phyloP scores from a whole-genome alignment of 2,113 vertebrate genomes.

The Bolborhynchus lineola region DNA sequence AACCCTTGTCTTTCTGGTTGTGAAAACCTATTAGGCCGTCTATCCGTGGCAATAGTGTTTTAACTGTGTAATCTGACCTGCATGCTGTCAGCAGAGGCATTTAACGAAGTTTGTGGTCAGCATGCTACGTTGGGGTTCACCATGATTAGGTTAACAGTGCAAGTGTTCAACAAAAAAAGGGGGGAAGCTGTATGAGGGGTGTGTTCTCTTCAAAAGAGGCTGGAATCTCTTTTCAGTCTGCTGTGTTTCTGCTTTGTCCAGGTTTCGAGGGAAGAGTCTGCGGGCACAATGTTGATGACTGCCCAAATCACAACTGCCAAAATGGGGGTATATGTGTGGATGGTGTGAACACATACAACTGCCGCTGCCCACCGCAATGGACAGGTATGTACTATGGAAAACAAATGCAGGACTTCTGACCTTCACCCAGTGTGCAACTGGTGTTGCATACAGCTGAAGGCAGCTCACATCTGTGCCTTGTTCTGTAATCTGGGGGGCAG shows the following conservation, averaged over 20 bases:
- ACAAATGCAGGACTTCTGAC: neutral
- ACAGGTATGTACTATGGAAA: constrained; percentile 76
- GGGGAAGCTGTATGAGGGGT: neutral
- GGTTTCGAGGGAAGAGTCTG: constrained; percentile 92
- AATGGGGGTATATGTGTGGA: constrained; percentile 93
- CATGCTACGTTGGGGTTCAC: neutral
- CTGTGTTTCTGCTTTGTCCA: constrained; percentile 47
- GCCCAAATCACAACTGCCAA: constrained; percentile 87
- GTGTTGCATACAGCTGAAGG: rapidly evolving
- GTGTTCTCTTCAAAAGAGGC: neutral
- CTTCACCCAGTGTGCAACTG: rapidly evolving
- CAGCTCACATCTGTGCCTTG: neutral
- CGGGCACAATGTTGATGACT: constrained; percentile 91
- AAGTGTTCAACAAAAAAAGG: neutral
- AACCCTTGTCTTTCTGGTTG: neutral
- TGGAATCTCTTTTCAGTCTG: neutral
- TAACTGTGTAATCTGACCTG: neutral
- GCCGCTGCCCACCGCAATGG: constrained; percentile 93
- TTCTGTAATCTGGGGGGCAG: neutral
- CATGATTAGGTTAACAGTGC: neutral
- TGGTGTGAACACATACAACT: constrained; percentile 95
- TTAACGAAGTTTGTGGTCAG: neutral
- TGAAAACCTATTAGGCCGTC: neutral
- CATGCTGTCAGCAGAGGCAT: neutral
- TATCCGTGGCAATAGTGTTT: rapidly evolving